Percentiles rank a stretch among this genome's conserved stretches.
Conservation (phyloP, 2,797 vertebrate species). For the Catamblyrhynchus diadema region DNA sequence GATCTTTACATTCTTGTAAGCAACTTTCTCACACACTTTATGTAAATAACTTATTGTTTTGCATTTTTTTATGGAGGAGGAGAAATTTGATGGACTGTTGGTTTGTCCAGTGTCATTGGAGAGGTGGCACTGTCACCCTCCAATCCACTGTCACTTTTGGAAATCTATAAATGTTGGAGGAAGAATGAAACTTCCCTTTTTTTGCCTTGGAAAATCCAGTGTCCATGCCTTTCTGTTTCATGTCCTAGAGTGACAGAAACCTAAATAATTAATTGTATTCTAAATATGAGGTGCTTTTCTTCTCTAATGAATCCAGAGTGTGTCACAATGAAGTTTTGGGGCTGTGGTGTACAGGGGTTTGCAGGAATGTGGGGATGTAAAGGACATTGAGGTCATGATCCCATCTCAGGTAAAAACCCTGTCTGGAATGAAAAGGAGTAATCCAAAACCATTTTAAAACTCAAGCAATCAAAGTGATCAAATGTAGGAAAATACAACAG, state of each 20-base stretch:
- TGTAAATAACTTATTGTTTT: no score
- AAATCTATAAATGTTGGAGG: no score
- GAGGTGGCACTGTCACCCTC: no score
- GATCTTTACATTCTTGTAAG: no score
- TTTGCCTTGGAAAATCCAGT: no score
- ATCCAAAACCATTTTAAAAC: neutral
- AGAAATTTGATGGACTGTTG: no score
- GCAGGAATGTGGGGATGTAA: neutral
- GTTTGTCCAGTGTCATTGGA: no score
- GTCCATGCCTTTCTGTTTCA: no score
- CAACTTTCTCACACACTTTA: no score
- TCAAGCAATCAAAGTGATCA: neutral
- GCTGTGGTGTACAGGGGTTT: neutral
- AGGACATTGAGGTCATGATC: neutral
- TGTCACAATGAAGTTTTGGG: neutral
- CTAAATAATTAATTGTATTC: neutral
- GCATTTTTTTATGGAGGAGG: no score
- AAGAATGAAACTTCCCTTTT: no score
- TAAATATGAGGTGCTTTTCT: neutral
- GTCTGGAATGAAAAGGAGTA: neutral
- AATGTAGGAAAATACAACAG: neutral
- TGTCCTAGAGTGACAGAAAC: neutral
- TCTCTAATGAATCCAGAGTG: fast-evolving
- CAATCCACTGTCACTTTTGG: no score
- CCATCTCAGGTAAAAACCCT: neutral